A percentile compares a stretch with the other conserved stretches of the same genome.
Evolutionary conservation across 2,797 vertebrate genomes (phyloP).

Genomic region (Urocyon cinereoargenteus): DNA sequence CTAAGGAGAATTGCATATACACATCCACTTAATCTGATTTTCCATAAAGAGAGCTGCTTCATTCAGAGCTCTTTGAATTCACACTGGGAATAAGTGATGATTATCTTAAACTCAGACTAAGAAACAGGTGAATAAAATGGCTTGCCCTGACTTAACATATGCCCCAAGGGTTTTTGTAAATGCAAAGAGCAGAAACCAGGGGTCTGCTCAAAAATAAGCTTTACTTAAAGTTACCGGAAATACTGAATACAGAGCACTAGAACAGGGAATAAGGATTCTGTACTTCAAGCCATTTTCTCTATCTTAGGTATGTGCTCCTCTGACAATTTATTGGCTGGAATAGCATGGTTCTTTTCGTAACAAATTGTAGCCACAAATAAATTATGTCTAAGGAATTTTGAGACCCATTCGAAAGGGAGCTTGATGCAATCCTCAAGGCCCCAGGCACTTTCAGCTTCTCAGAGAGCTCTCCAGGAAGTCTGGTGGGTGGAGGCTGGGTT

Average conservation of each 20-base stretch:
- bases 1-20: fast-evolving
- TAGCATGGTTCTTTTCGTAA: constrained; percentile 69
- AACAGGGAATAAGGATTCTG: neutral
- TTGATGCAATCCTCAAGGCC: constrained; percentile 61
- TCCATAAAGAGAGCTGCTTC: neutral
- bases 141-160: neutral
- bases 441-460: constrained; percentile 63
- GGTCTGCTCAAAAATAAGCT: constrained; percentile 43
- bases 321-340: constrained; percentile 77
- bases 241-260: neutral
- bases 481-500: constrained; percentile 74
- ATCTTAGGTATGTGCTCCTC: constrained; percentile 69
- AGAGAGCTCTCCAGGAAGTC: constrained; percentile 77
- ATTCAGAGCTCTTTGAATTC: neutral
- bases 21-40: neutral
- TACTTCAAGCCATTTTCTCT: constrained; percentile 54
- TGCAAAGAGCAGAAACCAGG: constrained; percentile 7
- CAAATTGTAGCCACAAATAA: constrained; percentile 79
- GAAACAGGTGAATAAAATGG: constrained; percentile 44
- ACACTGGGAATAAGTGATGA: neutral
- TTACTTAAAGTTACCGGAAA: constrained; percentile 34
- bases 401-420: constrained; percentile 71
- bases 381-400: constrained; percentile 76
- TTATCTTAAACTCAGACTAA: neutral
- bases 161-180: neutral